Evolutionary conservation across 2,113 vertebrate genomes (phyloP), one percentile per base, ranked within the genome.

Genomic region (Melozone crissalis): DNA sequence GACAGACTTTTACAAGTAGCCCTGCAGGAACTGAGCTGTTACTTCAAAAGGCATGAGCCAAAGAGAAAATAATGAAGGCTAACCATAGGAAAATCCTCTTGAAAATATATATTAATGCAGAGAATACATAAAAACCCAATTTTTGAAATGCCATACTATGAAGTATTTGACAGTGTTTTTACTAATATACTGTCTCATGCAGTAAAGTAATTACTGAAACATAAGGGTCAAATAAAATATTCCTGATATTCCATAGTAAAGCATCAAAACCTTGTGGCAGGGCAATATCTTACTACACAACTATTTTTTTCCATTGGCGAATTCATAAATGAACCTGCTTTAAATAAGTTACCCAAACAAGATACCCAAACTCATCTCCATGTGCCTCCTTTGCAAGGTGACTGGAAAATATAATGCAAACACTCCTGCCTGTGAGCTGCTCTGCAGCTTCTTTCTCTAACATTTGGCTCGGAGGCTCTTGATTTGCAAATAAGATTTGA

Each of bases 21-120:
- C 84, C 95, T 93, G 83, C 82, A 96, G 96, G 96, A 97, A 95
- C 74, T 95, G 72, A 93, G 95, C 59, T 90, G 28, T 94, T 97
- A 80, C 94, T 57, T 97, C 47, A 15, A 61, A 93, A 97, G 76
- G 55, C 84, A 44, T 44, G 65, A 95, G 75, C 43, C 83, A 97
- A 96, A 89, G 67, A 93, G 87, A 80, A 82, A 77, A 87, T 88
- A 96, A 93, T 71, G 63, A 95, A 97, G 83, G 31, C n/a, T 82
- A 96, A 84, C 41, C 51, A 94, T 22, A 90, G 72, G 72, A 94
- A 81, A 93, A 91, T 72, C 18, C 46, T 61, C 91, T 57, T 65
- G 62, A 87, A 90, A 87, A 90, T 24, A 35, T 13, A 23, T 66
- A 85, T 67, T 84, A 84, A 51, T 31, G 41, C 7, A 85, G 30